Conservation (phyloP, 2,888 invertebrate species). For the Tribolium freemani region DNA sequence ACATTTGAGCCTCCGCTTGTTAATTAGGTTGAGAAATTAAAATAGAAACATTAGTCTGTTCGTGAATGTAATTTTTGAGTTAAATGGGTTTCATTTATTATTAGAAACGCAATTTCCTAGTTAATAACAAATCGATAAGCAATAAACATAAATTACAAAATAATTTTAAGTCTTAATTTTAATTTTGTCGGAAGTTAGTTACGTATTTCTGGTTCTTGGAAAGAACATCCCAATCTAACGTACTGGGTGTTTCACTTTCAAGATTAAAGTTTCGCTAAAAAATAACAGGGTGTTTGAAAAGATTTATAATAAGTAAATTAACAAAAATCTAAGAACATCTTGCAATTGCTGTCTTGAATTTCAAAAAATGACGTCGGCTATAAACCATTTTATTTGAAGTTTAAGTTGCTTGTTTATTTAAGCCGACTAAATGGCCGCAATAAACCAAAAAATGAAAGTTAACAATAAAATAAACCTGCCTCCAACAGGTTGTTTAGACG, state of each 20-base stretch:
- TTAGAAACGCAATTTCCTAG: constrained; percentile 9
- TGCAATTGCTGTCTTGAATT: neutral
- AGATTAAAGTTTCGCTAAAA: neutral
- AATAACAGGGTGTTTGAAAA: neutral
- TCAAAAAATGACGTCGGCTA: constrained; percentile 8
- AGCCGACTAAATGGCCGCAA: neutral
- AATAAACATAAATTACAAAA: constrained; percentile 4
- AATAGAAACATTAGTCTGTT: neutral
- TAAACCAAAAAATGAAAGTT: constrained; percentile 14
- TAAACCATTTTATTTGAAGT: constrained; percentile 10
- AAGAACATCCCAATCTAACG: no score
- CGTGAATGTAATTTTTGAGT: neutral
- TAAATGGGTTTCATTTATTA: constrained; percentile 1
- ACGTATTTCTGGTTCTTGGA: no score
- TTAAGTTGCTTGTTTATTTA: constrained; percentile 7
- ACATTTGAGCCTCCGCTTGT: no score
- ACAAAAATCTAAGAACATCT: no score
- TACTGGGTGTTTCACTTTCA: no score
- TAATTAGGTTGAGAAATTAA: no score
- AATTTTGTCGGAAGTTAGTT: neutral
- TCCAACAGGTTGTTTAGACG: constrained; percentile 30
- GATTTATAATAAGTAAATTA: no score
- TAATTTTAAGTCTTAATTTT: constrained; percentile 2
- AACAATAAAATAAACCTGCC: constrained; percentile 9
- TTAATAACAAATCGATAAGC: constrained; percentile 11